Percentiles rank a stretch among this genome's conserved stretches.
Conservation (phyloP, 2,888 invertebrate genomes). For the Drosophila fungiperda region DNA sequence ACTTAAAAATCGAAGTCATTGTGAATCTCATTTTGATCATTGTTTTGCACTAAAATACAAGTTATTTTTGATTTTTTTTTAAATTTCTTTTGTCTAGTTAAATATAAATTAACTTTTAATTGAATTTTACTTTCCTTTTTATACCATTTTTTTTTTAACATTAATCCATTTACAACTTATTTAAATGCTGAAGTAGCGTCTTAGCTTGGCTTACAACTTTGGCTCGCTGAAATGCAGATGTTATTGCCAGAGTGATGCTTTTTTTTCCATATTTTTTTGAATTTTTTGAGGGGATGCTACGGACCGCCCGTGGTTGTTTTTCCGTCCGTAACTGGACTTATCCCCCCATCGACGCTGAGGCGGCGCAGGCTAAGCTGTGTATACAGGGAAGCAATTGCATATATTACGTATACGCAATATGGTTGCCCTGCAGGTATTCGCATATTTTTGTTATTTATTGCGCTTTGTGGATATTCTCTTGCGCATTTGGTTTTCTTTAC, state of each 20-base stretch:
- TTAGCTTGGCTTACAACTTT: constrained; percentile 1
- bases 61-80: neutral
- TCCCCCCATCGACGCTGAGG: neutral
- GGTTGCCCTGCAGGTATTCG: constrained; percentile 31
- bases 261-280: constrained; percentile 30
- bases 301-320: constrained; percentile 24
- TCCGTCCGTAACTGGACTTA: neutral
- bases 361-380: constrained; percentile 11
- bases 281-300: neutral
- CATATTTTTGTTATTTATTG: constrained; percentile 61
- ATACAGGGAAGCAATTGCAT: constrained; percentile 3
- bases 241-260: constrained; percentile 23
- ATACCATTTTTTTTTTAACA: neutral
- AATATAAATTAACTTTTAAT: neutral
- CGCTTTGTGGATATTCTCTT: constrained; percentile 27
- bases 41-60: neutral
- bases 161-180: neutral
- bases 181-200: neutral
- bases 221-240: constrained; percentile 42
- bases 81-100: neutral
- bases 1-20: neutral
- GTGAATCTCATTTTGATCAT: neutral
- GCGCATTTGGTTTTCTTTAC: constrained; percentile 31
- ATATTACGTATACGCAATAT: constrained; percentile 61
- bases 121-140: neutral